Percentiles rank a stretch among this genome's conserved stretches.
Evolutionary conservation across 2,797 vertebrate species (phyloP).

Genomic region (Myotis vivesi): DNA sequence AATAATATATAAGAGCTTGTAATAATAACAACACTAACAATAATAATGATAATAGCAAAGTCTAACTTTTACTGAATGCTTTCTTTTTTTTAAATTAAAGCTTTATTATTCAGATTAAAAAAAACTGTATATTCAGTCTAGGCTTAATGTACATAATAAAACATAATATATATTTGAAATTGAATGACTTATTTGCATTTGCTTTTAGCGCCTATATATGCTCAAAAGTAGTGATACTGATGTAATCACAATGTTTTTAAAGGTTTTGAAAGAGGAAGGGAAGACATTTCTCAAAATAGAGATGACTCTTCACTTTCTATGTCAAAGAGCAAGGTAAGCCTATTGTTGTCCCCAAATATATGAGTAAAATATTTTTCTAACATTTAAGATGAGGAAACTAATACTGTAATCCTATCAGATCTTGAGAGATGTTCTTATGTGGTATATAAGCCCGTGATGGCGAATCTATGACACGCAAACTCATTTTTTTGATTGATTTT

Average conservation of each 20-base stretch:
- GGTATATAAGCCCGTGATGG: neutral
- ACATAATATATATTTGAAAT: conserved; percentile 17
- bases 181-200: neutral
- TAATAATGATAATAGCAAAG: too few relatives aligned
- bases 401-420: neutral
- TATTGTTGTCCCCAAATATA: neutral
- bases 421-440: neutral
- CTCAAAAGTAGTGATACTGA: conserved; percentile 50
- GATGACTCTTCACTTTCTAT: conserved; percentile 93
- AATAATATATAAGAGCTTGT: neutral
- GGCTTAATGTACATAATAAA: neutral
- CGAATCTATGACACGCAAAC: too few relatives aligned
- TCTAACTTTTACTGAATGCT: neutral
- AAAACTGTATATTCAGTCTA: neutral
- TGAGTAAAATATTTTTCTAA: conserved; percentile 1
- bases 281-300: conserved; percentile 91
- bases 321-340: conserved; percentile 97
- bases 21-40: neutral
- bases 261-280: conserved; percentile 96
- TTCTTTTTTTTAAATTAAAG: too few relatives aligned
- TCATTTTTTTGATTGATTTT: too few relatives aligned
- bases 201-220: neutral
- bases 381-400: neutral
- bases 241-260: conserved; percentile 64
- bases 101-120: too few relatives aligned